Evolutionary conservation across 2,797 vertebrate genomes (phyloP).

Genomic region (Sciurus carolinensis): DNA sequence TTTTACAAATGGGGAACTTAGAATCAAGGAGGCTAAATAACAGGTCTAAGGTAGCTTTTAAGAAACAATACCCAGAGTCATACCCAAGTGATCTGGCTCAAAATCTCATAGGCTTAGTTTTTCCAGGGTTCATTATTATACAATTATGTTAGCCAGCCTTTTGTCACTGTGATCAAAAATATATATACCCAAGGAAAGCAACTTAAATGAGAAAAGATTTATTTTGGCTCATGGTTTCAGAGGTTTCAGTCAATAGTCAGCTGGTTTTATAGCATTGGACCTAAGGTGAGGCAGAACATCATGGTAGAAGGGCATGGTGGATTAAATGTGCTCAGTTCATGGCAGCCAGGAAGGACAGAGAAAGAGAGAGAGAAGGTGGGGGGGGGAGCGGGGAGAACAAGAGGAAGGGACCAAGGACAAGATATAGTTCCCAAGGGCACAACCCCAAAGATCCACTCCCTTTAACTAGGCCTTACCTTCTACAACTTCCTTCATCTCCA

Average conservation of each 20-base stretch:
- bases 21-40: background rate
- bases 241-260: background rate
- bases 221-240: background rate
- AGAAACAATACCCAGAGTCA: constrained; percentile 13
- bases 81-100: background rate
- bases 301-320: background rate
- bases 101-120: background rate
- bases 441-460: background rate
- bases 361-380: background rate
- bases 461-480: background rate
- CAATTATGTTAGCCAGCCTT: background rate
- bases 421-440: background rate
- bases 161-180: background rate
- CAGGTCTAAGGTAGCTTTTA: background rate
- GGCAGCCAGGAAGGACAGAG: background rate
- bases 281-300: background rate
- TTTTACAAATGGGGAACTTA: constrained; percentile 11
- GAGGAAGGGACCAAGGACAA: background rate
- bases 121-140: background rate
- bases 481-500: background rate
- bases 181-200: background rate
- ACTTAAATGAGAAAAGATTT: background rate
- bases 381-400: no score
- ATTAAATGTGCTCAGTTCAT: background rate
- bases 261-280: background rate